Conservation (phyloP, 2,888 invertebrate species). For the Acronicta aceris region DNA sequence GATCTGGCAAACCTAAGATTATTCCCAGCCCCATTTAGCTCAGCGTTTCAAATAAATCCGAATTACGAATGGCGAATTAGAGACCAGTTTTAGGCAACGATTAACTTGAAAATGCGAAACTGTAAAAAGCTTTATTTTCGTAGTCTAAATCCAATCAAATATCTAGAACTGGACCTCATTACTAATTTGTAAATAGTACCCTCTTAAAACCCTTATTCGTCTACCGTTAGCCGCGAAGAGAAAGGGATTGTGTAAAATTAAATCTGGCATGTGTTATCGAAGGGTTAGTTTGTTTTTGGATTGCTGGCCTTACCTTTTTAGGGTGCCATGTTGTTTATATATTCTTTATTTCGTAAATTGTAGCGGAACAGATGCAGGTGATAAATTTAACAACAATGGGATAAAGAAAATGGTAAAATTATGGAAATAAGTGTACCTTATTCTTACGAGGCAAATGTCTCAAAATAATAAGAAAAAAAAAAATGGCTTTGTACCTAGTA, state of each 20-base stretch:
- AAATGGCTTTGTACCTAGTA: no score
- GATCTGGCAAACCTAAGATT: slow-evolving; percentile 29
- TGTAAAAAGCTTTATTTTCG: slow-evolving; percentile 24
- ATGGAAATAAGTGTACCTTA: neutral
- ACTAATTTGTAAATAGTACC: slow-evolving; percentile 32
- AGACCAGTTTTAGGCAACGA: slow-evolving; percentile 38
- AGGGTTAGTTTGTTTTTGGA: slow-evolving; percentile 14
- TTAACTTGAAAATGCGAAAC: slow-evolving; percentile 45
- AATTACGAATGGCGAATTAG: slow-evolving; percentile 48
- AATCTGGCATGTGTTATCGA: slow-evolving; percentile 25
- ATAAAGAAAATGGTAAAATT: slow-evolving; percentile 7
- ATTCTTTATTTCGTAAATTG: neutral
- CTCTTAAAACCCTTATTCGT: slow-evolving; percentile 18
- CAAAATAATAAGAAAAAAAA: no score
- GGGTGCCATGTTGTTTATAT: neutral
- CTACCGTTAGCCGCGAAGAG: slow-evolving; percentile 6
- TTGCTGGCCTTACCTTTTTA: slow-evolving; percentile 24
- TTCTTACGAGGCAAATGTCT: no score
- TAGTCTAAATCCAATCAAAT: slow-evolving; percentile 58
- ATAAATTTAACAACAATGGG: neutral
- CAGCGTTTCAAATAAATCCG: slow-evolving; percentile 33
- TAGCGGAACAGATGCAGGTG: neutral
- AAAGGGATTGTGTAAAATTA: slow-evolving; percentile 28
- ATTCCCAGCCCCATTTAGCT: slow-evolving; percentile 39
- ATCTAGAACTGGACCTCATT: slow-evolving; percentile 24